Percentiles rank a stretch among this genome's conserved stretches.
Evolutionary conservation across 2,113 vertebrate species (phyloP).

Genomic region (Hyperopisus bebe): DNA sequence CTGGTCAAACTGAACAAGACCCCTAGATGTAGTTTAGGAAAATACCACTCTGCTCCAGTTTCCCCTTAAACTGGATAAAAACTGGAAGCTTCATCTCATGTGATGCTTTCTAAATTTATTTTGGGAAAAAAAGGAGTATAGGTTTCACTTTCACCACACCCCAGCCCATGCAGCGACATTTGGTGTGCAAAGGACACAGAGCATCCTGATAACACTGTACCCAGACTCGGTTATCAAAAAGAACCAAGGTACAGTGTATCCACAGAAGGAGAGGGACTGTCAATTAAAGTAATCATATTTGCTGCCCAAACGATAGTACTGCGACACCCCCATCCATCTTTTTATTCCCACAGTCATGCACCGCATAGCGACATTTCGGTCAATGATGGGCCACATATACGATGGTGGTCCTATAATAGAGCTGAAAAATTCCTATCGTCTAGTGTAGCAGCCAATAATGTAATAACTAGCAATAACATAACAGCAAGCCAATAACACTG

Average conservation of each 20-base stretch:
- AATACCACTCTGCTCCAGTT: not conserved
- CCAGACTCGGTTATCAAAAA: constrained; percentile 55
- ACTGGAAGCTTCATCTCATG: not conserved
- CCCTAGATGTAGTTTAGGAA: not conserved
- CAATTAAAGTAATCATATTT: constrained; percentile 40
- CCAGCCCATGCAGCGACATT: not conserved
- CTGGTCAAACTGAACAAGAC: not conserved
- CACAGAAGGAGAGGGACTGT: constrained; percentile 41
- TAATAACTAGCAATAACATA: not conserved
- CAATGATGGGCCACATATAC: not conserved
- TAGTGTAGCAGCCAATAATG: not conserved
- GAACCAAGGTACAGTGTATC: constrained; percentile 39
- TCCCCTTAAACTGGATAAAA: not conserved
- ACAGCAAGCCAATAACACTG: not conserved
- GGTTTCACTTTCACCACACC: not conserved
- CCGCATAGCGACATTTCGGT: not conserved
- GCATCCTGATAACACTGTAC: constrained; percentile 46
- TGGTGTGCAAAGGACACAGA: constrained; percentile 11
- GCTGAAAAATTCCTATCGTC: not conserved
- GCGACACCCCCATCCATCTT: not conserved
- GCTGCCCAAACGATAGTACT: constrained; percentile 40
- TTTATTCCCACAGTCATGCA: not conserved
- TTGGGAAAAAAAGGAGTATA: not conserved
- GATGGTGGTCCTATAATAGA: not conserved
- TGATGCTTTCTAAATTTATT: not conserved